These are phyloP conservation scores for Micropoecilia bifurca DNA, from an alignment of 2,797 vertebrate species.

Conservation along the genomic window DNA sequence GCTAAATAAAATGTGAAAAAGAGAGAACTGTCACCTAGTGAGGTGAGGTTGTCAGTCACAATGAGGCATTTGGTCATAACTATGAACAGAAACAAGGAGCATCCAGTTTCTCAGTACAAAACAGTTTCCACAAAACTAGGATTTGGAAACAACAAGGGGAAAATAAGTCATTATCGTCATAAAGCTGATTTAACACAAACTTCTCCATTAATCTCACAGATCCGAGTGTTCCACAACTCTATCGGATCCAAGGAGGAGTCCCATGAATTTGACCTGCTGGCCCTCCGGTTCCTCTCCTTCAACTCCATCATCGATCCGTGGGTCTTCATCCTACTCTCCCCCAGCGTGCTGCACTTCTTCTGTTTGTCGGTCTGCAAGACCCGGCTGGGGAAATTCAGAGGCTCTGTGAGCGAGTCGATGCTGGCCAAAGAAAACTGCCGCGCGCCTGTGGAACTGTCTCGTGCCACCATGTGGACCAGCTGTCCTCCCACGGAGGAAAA, in stretches of 20 bases:
- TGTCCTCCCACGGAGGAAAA: background rate
- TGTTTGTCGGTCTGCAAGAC: slow-evolving; percentile 77
- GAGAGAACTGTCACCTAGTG: background rate
- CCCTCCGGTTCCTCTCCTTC: slow-evolving; percentile 88
- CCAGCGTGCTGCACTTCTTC: slow-evolving; percentile 85
- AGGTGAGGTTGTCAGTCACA: background rate
- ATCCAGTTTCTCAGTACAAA: background rate
- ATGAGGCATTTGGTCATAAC: background rate
- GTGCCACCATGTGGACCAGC: background rate
- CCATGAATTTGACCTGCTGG: slow-evolving; percentile 79
- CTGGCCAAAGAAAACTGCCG: slow-evolving; percentile 23
- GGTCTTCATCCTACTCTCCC: slow-evolving; percentile 91
- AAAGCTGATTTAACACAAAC: background rate
- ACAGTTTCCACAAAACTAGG: too few species aligned
- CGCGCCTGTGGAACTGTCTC: slow-evolving; percentile 37
- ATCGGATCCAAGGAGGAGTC: background rate
- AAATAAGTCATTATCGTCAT: background rate
- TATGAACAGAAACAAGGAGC: background rate
- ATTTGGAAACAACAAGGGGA: too few species aligned
- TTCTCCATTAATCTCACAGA: slow-evolving; percentile 69
- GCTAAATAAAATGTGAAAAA: background rate
- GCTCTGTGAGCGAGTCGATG: slow-evolving; percentile 40
- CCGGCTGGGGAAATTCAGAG: slow-evolving; percentile 27
- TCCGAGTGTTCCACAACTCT: slow-evolving; percentile 79
- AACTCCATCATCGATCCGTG: slow-evolving; percentile 94